A percentile compares a stretch with the other conserved stretches of the same genome.
Conservation (phyloP, 1,140 invertebrate species). For the Drosophila paulistorum region DNA sequence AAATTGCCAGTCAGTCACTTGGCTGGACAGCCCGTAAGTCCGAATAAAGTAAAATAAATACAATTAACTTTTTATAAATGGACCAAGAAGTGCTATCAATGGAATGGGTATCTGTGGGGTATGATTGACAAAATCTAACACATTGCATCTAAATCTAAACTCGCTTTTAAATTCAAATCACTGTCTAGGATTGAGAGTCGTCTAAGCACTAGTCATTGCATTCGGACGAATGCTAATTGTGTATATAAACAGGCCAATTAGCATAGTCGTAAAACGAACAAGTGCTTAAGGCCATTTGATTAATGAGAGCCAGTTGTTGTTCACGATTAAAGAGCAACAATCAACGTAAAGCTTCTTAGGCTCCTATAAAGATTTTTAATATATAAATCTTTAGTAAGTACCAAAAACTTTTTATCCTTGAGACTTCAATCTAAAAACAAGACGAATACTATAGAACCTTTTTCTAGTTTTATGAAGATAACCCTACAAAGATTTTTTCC, state of each 20-base stretch:
- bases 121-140: background rate
- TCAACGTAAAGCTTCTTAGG: background rate
- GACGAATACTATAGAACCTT: too few species aligned
- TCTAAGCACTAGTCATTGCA: background rate
- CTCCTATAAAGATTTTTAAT: too few species aligned
- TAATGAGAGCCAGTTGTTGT: background rate
- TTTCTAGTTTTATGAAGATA: too few species aligned
- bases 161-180: too few species aligned
- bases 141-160: background rate
- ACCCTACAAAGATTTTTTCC: too few species aligned
- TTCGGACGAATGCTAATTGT: background rate
- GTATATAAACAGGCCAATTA: background rate
- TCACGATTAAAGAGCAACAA: background rate
- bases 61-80: conserved; percentile 36
- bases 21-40: conserved; percentile 10
- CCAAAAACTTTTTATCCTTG: too few species aligned
- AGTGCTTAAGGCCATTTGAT: background rate
- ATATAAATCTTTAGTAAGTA: too few species aligned
- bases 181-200: too few species aligned
- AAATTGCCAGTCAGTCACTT: conserved; percentile 24
- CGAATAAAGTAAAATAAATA: conserved; percentile 15
- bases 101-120: background rate
- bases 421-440: too few species aligned
- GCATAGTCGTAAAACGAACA: background rate
- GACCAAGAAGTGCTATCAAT: conserved; percentile 18